Evolutionary conservation across 2,888 invertebrate genomes (phyloP).

Genomic region (Hemithea aestivaria): DNA sequence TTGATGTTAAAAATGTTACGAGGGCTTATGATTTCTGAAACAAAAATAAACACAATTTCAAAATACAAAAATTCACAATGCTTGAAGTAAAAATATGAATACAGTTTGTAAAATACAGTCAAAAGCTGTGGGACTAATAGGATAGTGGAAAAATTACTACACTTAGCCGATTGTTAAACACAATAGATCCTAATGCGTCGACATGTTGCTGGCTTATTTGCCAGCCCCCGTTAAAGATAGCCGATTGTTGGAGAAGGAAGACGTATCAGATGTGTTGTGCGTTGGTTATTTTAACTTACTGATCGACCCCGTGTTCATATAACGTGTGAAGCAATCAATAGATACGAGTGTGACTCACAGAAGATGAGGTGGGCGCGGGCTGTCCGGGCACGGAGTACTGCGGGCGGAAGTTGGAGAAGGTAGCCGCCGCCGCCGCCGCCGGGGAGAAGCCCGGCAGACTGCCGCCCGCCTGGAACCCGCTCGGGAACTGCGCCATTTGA

Average conservation of each 20-base stretch:
- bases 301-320: too few species aligned
- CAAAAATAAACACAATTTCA: slow-evolving; percentile 23
- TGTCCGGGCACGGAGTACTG: slow-evolving; percentile 84
- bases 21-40: slow-evolving; percentile 71
- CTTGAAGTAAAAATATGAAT: too few species aligned
- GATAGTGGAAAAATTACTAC: neutral
- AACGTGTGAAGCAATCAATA: neutral
- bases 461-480: slow-evolving; percentile 87
- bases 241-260: too few species aligned
- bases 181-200: too few species aligned
- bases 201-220: too few species aligned
- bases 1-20: slow-evolving; percentile 49
- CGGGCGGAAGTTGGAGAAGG: slow-evolving; percentile 94
- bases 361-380: slow-evolving; percentile 57
- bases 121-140: too few species aligned
- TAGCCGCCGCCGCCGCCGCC: slow-evolving; percentile 86
- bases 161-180: too few species aligned
- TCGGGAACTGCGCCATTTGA: slow-evolving; percentile 91
- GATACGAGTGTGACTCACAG: slow-evolving; percentile 41
- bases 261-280: too few species aligned
- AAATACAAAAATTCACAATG: too few species aligned
- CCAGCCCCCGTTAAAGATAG: too few species aligned
- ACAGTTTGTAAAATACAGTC: too few species aligned
- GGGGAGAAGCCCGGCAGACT: slow-evolving; percentile 83
- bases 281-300: too few species aligned